These are phyloP conservation scores for Pristionchus pacificus DNA, from an alignment of 1,140 invertebrate genomes.

Conservation along the genomic window DNA sequence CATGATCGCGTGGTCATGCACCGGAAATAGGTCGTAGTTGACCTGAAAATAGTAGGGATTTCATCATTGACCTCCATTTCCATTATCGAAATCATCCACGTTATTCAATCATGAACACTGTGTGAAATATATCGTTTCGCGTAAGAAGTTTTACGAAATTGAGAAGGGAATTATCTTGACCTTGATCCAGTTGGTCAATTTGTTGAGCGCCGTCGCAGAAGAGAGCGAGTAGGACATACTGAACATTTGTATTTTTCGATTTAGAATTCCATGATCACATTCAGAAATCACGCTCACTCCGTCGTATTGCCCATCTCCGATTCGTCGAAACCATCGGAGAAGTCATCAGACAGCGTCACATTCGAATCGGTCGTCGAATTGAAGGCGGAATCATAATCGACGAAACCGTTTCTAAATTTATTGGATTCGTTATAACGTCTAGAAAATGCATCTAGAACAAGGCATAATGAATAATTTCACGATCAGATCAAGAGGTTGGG, in stretches of 20 bases:
- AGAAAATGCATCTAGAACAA: no score
- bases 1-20: conserved; percentile 46
- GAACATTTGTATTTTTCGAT: no score
- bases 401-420: background rate
- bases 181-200: conserved; percentile 36
- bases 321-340: no score
- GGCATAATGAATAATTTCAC: background rate
- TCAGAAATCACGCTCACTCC: no score
- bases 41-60: background rate
- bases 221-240: background rate
- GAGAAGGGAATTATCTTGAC: conserved; percentile 16
- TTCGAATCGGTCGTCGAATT: no score
- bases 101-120: no score
- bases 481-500: background rate
- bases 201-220: conserved; percentile 13
- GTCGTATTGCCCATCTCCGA: no score
- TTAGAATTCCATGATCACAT: no score
- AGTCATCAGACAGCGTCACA: no score
- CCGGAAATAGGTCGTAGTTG: conserved; percentile 26
- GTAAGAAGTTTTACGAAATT: conserved; percentile 19
- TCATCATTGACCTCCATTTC: conserved; percentile 4
- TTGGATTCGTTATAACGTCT: background rate
- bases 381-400: background rate
- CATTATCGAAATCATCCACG: conserved; percentile 3
- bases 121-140: no score